Percentiles rank a stretch among this genome's conserved stretches.
Conservation (phyloP, 2,888 invertebrate genomes). For the Muschampia plurimacula region DNA sequence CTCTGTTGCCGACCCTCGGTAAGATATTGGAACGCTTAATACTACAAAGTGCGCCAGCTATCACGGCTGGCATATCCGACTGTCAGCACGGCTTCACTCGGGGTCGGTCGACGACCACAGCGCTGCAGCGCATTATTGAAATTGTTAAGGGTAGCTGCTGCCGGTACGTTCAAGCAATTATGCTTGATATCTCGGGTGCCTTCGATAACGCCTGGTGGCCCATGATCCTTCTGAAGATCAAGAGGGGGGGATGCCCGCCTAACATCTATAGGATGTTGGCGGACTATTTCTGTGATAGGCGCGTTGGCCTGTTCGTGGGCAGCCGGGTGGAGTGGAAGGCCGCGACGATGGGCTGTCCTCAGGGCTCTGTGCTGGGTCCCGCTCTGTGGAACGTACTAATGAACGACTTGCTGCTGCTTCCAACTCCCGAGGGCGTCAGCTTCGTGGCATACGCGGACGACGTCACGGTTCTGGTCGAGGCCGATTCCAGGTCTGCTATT, state of each 20-base stretch:
- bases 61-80: background rate
- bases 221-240: background rate
- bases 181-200: background rate
- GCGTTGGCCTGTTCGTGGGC: background rate
- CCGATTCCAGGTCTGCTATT: background rate
- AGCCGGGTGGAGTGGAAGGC: background rate
- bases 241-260: background rate
- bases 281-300: background rate
- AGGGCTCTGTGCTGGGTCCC: background rate
- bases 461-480: background rate
- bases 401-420: background rate
- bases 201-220: conserved; percentile 13
- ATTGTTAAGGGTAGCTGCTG: background rate
- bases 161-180: background rate
- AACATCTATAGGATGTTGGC: conserved; percentile 4
- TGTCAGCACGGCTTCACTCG: background rate
- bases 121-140: background rate
- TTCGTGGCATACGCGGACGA: background rate
- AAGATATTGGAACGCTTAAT: background rate
- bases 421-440: background rate
- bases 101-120: conserved; percentile 1
- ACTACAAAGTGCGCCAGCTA: background rate
- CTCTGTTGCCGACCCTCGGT: background rate
- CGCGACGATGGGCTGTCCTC: background rate
- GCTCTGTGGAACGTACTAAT: background rate